These are phyloP conservation scores for Cartodere bifasciata DNA, from an alignment of 2,888 invertebrate genomes.

Conservation along the genomic window DNA sequence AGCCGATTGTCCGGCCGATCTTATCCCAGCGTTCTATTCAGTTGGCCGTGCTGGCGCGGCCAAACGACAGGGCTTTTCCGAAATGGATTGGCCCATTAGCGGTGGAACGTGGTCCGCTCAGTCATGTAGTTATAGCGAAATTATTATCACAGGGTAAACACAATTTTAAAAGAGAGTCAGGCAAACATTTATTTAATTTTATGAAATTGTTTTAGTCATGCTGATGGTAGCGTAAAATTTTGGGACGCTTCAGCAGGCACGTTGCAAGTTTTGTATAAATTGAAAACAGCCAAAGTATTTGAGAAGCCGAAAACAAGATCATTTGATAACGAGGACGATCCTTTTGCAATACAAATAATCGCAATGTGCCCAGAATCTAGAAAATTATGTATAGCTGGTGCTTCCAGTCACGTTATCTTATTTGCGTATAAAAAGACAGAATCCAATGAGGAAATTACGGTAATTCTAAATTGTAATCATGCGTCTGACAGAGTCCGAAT, in stretches of 20 bases:
- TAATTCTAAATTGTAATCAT: too few species aligned
- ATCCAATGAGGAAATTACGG: conserved; percentile 66
- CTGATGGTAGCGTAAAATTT: conserved; percentile 97
- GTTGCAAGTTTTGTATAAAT: conserved; percentile 91
- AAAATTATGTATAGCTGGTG: conserved; percentile 78
- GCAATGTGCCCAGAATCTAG: conserved; percentile 90
- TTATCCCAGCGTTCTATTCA: conserved; percentile 96
- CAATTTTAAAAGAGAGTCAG: too few species aligned
- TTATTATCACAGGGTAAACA: conserved; percentile 89
- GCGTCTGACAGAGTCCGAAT: too few species aligned
- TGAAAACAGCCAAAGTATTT: conserved; percentile 91
- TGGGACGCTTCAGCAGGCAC: conserved; percentile 98
- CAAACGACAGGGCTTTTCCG: conserved; percentile 73
- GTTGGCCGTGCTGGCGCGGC: conserved; percentile 68
- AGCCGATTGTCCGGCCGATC: conserved; percentile 94
- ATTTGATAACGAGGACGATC: conserved; percentile 65
- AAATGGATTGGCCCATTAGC: conserved; percentile 90
- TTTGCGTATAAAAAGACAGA: conserved; percentile 94
- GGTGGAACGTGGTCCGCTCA: conserved; percentile 95
- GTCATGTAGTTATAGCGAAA: conserved; percentile 94
- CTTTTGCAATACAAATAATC: conserved; percentile 80
- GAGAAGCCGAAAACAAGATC: conserved; percentile 58
- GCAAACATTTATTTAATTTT: conserved; percentile 1
- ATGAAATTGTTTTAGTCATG: conserved; percentile 51
- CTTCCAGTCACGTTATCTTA: conserved; percentile 85